Evolutionary conservation across 2,888 invertebrate species (phyloP), one percentile per base, ranked within the genome.

Genomic region (Chorisops tibialis): DNA sequence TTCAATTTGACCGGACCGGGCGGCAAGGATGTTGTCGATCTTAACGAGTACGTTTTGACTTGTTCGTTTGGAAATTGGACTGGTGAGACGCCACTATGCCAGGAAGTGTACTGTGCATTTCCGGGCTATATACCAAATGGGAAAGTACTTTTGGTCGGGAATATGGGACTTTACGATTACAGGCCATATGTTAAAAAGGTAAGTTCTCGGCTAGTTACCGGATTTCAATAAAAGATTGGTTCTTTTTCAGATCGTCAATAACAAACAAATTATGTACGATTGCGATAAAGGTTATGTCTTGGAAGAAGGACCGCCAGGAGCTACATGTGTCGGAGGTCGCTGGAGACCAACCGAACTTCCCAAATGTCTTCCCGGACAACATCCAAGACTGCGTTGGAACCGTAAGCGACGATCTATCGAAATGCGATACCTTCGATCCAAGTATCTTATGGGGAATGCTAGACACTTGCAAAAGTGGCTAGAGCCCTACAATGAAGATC

Each of bases 61-160:
- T 99, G 99, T 71, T 88, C 91, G 0, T 97, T 91, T 75, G 99
- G 99, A 0, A 89, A 91, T 69, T 99, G 98, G 99, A 89, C 87
- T 3, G 94, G 94, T 0, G 89, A 90, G 60, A 84, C 86, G 4
- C 96, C 97, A 0, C 85, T 85, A 67, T 97, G 97, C 72, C 86
- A 88, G 71, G 89, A 89, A 82, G 92, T 95, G 0, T 95, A 90
- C 74, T 96, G 96, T 72, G 91, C 93, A 0, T 96, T 92, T 75
- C 96, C 96, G 11, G 96, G 96, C 0, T 87, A 88, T 68, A 87
- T 96, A 43, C 83, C 86, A 64, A 88, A 96, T 73, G 96, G 96
- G 1, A 92, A 93, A 77, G 93, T 96, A 0, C 80, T 96, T 3
- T 80, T 96, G 1, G 95, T 96, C 0, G 96, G 96, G 3, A 94